Evolutionary conservation across 2,888 invertebrate genomes (phyloP).

Genomic region (Troides helena): DNA sequence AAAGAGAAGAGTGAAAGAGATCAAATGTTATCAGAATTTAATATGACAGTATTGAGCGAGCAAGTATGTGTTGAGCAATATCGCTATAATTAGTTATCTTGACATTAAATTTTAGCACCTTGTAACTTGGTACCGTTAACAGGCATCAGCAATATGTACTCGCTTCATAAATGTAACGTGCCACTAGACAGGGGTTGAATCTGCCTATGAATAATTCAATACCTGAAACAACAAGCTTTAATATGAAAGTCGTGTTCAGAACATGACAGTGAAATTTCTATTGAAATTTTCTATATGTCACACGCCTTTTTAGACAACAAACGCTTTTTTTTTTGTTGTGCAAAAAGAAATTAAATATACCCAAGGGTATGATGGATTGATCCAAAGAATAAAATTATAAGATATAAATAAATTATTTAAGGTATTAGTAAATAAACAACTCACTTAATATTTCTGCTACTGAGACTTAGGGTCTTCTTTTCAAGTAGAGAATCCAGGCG

Average conservation of each 20-base stretch:
- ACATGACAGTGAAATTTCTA: neutral
- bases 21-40: no score
- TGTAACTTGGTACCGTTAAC: slow-evolving; percentile 5
- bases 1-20: no score
- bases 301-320: neutral
- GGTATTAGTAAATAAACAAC: no score
- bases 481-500: no score
- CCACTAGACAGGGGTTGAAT: slow-evolving; percentile 20
- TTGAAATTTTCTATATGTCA: neutral
- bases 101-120: slow-evolving; percentile 7
- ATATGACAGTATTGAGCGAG: neutral
- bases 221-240: slow-evolving; percentile 4
- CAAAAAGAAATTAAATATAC: no score
- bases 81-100: neutral
- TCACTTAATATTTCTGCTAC: no score
- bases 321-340: neutral
- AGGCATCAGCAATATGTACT: slow-evolving; percentile 22
- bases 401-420: no score
- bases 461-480: no score
- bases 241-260: slow-evolving; percentile 4
- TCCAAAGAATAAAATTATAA: no score
- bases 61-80: neutral
- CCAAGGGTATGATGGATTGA: no score
- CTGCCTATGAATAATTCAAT: slow-evolving; percentile 32
- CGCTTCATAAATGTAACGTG: slow-evolving; percentile 28